Conservation (phyloP, 2,797 vertebrate species). For the Pseudomugil tenellus region DNA sequence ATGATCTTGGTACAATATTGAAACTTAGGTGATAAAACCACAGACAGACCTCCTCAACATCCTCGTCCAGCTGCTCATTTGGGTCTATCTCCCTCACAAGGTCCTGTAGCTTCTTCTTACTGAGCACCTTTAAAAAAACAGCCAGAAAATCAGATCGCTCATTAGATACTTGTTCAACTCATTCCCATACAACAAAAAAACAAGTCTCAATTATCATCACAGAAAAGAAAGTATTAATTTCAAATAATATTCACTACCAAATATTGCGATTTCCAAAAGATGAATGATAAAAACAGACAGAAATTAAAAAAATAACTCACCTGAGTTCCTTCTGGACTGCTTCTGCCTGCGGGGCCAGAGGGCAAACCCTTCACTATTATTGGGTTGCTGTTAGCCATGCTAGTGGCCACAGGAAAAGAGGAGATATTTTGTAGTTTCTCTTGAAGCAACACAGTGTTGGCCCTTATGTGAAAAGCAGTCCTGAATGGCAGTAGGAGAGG, state of each 20-base stretch:
- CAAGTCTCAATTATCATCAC: not conserved
- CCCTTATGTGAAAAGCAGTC: conserved; percentile 78
- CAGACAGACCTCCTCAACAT: conserved; percentile 93
- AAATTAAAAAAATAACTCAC: conserved; percentile 65
- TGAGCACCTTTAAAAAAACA: conserved; percentile 87
- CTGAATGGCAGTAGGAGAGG: conserved; percentile 81
- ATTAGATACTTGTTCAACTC: not conserved
- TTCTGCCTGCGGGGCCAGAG: conserved; percentile 88
- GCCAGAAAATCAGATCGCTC: not conserved
- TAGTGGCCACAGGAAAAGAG: conserved; percentile 83
- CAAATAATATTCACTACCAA: not conserved
- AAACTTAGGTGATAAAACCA: conserved; percentile 5
- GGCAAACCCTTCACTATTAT: conserved; percentile 85
- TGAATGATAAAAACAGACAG: not conserved
- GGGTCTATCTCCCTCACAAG: conserved; percentile 97
- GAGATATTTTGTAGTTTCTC: conserved; percentile 40
- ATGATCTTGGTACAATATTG: not conserved
- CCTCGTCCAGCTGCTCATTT: conserved; percentile 97
- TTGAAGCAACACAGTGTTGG: conserved; percentile 43
- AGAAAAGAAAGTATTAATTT: not conserved
- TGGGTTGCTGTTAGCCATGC: conserved; percentile 93
- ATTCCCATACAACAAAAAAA: not conserved
- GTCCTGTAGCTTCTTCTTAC: conserved; percentile 98
- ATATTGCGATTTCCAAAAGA: not conserved
- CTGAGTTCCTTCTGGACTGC: conserved; percentile 95